Conservation (phyloP, 2,113 vertebrate species). For the Phrynosoma platyrhinos region DNA sequence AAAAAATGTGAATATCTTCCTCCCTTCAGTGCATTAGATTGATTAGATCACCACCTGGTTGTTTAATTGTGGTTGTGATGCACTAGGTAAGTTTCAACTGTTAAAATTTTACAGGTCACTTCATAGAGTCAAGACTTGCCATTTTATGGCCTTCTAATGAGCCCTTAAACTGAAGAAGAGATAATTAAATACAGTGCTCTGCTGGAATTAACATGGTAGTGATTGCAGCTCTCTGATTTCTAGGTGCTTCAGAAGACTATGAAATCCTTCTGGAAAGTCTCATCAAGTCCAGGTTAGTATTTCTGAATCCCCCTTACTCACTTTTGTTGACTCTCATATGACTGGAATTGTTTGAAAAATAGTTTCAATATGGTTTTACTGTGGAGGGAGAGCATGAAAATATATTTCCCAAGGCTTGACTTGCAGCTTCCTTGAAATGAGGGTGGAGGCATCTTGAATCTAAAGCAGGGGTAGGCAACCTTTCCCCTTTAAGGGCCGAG, state of each 20-base stretch:
- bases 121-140: constrained; percentile 69
- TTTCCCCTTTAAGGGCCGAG: too few relatives aligned
- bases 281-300: constrained; percentile 85
- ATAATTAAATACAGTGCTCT: constrained; percentile 73
- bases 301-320: constrained; percentile 1
- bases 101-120: constrained; percentile 73
- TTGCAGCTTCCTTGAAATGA: background rate
- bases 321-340: constrained; percentile 28
- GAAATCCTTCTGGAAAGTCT: constrained; percentile 84
- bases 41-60: constrained; percentile 56
- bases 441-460: background rate
- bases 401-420: background rate
- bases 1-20: constrained; percentile 4
- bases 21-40: constrained; percentile 6
- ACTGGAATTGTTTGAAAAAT: background rate
- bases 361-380: background rate
- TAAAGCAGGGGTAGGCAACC: too few relatives aligned
- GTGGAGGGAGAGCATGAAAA: background rate
- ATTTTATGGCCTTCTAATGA: constrained; percentile 78
- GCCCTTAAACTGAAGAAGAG: constrained; percentile 74
- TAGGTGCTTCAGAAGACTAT: constrained; percentile 85
- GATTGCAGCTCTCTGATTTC: constrained; percentile 82
- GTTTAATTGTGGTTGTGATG: constrained; percentile 62
- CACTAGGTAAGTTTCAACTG: constrained; percentile 69
- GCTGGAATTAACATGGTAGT: constrained; percentile 70